These are phyloP conservation scores for Epinotia ramella DNA, from an alignment of 2,888 invertebrate genomes.

Conservation along the genomic window DNA sequence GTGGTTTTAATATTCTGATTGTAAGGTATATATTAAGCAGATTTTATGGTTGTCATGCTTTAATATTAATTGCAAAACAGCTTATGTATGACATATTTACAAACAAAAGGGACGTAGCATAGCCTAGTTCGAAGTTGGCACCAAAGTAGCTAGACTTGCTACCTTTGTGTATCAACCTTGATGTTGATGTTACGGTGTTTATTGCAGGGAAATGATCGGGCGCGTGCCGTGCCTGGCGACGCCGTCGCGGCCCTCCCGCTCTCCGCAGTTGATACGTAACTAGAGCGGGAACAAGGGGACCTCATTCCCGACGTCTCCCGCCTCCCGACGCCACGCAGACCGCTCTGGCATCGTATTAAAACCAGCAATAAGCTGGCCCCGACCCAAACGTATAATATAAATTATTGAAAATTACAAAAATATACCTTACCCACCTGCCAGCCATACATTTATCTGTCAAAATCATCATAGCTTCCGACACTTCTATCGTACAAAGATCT, in stretches of 20 bases:
- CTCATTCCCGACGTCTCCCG: slow-evolving; percentile 57
- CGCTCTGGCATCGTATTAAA: slow-evolving; percentile 22
- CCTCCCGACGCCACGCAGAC: slow-evolving; percentile 52
- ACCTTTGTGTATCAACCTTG: slow-evolving; percentile 11
- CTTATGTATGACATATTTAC: slow-evolving; percentile 23
- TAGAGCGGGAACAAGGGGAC: slow-evolving; percentile 63
- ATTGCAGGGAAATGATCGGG: slow-evolving; percentile 54
- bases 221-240: slow-evolving; percentile 75
- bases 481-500: slow-evolving; percentile 17
- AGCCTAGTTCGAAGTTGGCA: slow-evolving; percentile 24
- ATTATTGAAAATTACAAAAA: slow-evolving; percentile 52
- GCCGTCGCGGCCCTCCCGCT: slow-evolving; percentile 64
- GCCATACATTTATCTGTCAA: slow-evolving; percentile 79
- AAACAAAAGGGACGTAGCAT: slow-evolving; percentile 18
- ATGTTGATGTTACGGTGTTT: slow-evolving; percentile 39
- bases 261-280: slow-evolving; percentile 70
- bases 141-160: slow-evolving; percentile 12
- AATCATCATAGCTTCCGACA: slow-evolving; percentile 60
- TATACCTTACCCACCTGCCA: slow-evolving; percentile 74
- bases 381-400: slow-evolving; percentile 43
- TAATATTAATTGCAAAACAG: slow-evolving; percentile 1
- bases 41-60: background rate
- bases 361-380: slow-evolving; percentile 39
- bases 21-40: background rate
- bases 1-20: background rate